Conservation (phyloP, 1,140 invertebrate species). For the Hydropsyche tenuis region DNA sequence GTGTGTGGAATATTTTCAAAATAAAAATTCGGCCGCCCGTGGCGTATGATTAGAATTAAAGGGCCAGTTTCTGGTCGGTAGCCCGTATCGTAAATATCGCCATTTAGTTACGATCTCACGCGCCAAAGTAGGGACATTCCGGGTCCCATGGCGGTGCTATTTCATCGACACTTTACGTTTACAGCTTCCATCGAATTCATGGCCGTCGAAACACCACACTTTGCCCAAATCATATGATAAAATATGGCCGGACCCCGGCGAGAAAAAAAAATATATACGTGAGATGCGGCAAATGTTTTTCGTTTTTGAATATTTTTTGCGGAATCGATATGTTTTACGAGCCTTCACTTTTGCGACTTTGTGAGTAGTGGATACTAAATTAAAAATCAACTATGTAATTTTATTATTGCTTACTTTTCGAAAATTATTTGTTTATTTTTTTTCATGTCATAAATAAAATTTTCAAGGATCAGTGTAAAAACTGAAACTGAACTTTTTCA, state of each 20-base stretch:
- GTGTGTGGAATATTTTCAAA: no score
- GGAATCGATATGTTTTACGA: conserved; percentile 11
- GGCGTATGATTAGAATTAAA: conserved; percentile 34
- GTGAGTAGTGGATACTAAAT: no score
- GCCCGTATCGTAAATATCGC: conserved; percentile 25
- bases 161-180: conserved; percentile 39
- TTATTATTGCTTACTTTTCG: no score
- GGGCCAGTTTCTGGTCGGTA: conserved; percentile 22
- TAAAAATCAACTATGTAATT: no score
- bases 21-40: not conserved
- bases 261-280: not conserved
- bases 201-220: conserved; percentile 18
- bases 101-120: conserved; percentile 30
- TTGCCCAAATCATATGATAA: conserved; percentile 27
- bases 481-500: no score
- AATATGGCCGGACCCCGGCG: not conserved
- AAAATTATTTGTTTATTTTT: no score
- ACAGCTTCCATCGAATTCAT: conserved; percentile 19
- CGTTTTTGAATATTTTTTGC: not conserved
- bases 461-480: no score
- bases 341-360: not conserved
- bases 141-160: conserved; percentile 30
- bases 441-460: no score
- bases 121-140: conserved; percentile 34
- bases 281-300: not conserved